Base-by-base conservation (phyloP, 2,888 invertebrate species). In the Sminthurinus aureus region DNA sequence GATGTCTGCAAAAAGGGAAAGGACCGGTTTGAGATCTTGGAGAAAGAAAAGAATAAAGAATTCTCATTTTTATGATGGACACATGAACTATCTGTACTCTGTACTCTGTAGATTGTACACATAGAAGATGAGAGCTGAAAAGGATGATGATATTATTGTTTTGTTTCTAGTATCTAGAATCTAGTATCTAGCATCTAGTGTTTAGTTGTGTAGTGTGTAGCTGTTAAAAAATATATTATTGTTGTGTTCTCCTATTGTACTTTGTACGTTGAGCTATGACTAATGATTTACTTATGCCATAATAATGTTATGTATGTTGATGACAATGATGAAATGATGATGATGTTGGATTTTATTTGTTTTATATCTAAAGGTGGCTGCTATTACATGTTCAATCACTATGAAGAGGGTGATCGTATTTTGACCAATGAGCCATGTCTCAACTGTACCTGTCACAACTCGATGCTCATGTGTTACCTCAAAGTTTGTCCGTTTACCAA, bases 381-480 rank as follows among this genome's bases (percentile, higher is more conserved):
- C 91, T 97, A 96, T 91, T 97, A 97, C 92, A 96, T 97, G 92
- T 96, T 96, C 91, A 95, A 96, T 91, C 96, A 96, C 90, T 97
- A 97, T 91, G 94, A 95, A 87, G 96, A 97, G 92, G 96, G 97
- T 84, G 96, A 97, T 91, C 93, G 96, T 90, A 97, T 98, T 90
- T 93, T 96, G 91, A 97, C 97, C 89, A 97, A 97, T 92, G 97
- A 98, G 91, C 97, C 97, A 89, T 97, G 97, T 91, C 93, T 98
- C 87, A 98, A 98, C 91, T 98, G 97, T 91, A 97, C 97, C 88
- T 98, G 97, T 91, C 96, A 96, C 92, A 96, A 96, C 90, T 94
- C 94, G 90, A 97, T 97, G 96, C 93, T 98, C 86, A 97, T 97
- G 97, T 98, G 97, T 91, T 97, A 96, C 91, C 92, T 98, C 89